Evolutionary conservation across 2,888 invertebrate species (phyloP), one percentile per base, ranked within the genome.

Genomic region (Phengaris arion): DNA sequence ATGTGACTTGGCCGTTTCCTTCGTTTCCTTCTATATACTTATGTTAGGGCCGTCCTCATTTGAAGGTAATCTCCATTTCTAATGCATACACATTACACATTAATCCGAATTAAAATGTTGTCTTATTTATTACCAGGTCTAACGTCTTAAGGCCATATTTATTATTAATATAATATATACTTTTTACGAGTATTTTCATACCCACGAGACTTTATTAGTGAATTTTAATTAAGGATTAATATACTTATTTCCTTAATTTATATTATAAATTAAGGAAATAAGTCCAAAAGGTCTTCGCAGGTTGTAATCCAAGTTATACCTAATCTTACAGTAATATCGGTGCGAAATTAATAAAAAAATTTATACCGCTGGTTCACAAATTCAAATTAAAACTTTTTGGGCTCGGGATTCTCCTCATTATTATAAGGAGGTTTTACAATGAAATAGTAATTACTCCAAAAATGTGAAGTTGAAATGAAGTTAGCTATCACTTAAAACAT

Each of bases 41-140:
- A 64, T 45, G 35, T 64, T 64, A 48, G 48, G 6, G 48, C 35
- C 64, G 6, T 64, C 64, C 64, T 64, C 12, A 64, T 64, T 10
- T 12, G 12, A 64, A 64, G 35, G 64, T 45, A 52, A 54, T 72
- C 84, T 85, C 86, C 86, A 89, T 87, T 87, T 88, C 87, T 89
- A 89, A 91, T 89, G 88, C 89, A 85, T 85, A 89, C 87, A 88
- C 89, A 91, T 92, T 85, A 89, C 87, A 88, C 89, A 92, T 92
- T 92, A 91, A 92, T 92, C 88, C 87, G 90, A 91, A 91, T 92
- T 92, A 91, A 91, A 90, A 92, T 91, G 89, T 83, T 81, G 80
- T 81, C 86, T 87, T 91, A 86, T 92, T 91, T 90, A 89, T 92
- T 88, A 90, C 64, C 64, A 45, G 64, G 13, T 45, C 6, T 12